These are phyloP conservation scores for Trissolcus brochymenae DNA, from an alignment of 2,888 invertebrate species.

Conservation along the genomic window DNA sequence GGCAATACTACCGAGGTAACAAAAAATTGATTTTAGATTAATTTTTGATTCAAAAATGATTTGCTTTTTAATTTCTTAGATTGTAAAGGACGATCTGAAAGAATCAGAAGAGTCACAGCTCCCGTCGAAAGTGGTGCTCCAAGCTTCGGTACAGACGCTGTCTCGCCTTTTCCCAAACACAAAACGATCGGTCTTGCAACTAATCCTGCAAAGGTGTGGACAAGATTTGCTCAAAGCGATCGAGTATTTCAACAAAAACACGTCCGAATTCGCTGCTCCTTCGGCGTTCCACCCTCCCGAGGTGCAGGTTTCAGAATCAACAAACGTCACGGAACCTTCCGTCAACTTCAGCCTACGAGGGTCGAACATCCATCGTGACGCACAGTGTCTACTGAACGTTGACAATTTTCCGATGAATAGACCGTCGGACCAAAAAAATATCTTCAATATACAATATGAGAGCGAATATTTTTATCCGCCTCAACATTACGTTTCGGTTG, in stretches of 20 bases:
- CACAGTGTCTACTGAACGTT: slow-evolving; percentile 60
- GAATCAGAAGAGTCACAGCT: slow-evolving; percentile 32
- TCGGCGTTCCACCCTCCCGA: slow-evolving; percentile 63
- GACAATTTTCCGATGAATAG: slow-evolving; percentile 14
- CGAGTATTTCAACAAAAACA: slow-evolving; percentile 83
- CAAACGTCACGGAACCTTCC: slow-evolving; percentile 33
- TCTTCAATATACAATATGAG: slow-evolving; percentile 65
- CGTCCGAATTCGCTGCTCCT: slow-evolving; percentile 21
- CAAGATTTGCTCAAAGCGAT: slow-evolving; percentile 93
- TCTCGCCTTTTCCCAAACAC: slow-evolving; percentile 93
- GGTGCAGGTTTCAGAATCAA: slow-evolving; percentile 41
- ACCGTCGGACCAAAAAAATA: slow-evolving; percentile 52
- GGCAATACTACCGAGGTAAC: not conserved
- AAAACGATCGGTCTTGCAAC: slow-evolving; percentile 90
- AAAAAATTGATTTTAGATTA: too few species aligned
- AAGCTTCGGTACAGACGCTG: slow-evolving; percentile 89
- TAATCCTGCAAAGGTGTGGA: slow-evolving; percentile 94
- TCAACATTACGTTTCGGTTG: slow-evolving; percentile 54
- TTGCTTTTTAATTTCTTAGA: too few species aligned
- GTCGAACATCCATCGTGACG: slow-evolving; percentile 66
- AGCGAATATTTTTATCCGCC: slow-evolving; percentile 65
- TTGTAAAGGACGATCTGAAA: not conserved
- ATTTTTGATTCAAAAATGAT: too few species aligned
- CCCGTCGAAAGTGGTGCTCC: slow-evolving; percentile 78
- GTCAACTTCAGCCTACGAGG: slow-evolving; percentile 64